These are phyloP conservation scores for Oreochromis niloticus DNA, from an alignment of 2,113 vertebrate genomes.

Conservation along the genomic window DNA sequence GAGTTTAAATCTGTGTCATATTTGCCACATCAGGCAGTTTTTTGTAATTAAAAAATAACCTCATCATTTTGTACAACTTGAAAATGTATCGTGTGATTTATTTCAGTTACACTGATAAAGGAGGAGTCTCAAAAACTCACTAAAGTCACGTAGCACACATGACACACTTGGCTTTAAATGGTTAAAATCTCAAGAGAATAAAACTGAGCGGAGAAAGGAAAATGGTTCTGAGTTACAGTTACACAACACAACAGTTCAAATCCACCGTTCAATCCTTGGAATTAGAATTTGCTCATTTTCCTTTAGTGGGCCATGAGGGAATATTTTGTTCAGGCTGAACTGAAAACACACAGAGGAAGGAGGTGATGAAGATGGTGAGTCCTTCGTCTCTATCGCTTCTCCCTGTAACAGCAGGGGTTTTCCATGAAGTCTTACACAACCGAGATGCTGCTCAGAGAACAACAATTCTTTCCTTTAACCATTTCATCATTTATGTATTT, in stretches of 20 bases:
- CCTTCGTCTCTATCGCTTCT: constrained; percentile 12
- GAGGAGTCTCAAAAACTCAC: background rate
- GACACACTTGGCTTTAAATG: background rate
- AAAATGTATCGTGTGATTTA: background rate
- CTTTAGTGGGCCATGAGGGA: background rate
- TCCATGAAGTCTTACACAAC: constrained; percentile 47
- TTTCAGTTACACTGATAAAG: background rate
- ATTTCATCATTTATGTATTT: background rate
- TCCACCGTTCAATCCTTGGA: background rate
- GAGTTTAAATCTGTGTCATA: background rate
- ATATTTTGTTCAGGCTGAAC: background rate
- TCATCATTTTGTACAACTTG: background rate
- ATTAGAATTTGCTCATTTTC: background rate
- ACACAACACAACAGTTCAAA: background rate
- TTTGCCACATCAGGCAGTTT: rapidly evolving
- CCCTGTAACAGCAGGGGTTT: constrained; percentile 25
- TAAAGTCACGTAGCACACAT: background rate
- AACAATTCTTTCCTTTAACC: background rate
- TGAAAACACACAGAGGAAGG: background rate
- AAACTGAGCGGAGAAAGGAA: background rate
- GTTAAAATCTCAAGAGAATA: background rate
- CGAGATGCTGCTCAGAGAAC: background rate
- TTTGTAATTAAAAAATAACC: background rate
- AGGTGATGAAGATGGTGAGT: background rate
- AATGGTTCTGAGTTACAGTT: background rate